Percentiles rank a stretch among this genome's conserved stretches.
phyloP scores from a whole-genome alignment of 2,113 vertebrate species.

The Poicephalus meyeri region DNA sequence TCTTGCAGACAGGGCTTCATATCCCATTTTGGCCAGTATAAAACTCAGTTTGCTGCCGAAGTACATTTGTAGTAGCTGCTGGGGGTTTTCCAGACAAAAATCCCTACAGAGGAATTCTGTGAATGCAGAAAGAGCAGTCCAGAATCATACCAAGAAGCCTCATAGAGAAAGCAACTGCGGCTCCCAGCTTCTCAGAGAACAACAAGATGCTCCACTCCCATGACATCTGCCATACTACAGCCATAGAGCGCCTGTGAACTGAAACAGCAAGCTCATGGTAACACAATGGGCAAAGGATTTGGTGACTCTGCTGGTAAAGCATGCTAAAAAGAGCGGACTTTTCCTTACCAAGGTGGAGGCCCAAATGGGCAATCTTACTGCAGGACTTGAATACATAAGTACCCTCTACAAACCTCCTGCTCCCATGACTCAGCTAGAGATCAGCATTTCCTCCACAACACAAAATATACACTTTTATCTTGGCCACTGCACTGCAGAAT shows the following conservation, averaged over 20 bases:
- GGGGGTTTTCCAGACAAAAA: neutral
- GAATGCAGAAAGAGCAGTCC: neutral
- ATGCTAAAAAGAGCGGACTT: neutral
- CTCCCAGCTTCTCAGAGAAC: neutral
- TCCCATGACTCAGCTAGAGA: neutral
- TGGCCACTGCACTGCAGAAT: neutral
- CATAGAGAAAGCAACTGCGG: neutral
- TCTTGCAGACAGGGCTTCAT: neutral
- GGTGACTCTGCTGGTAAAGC: neutral
- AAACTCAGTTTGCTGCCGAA: neutral
- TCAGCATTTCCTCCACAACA: neutral
- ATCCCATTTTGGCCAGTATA: neutral
- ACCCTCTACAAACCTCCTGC: accelerated
- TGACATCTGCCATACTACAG: neutral
- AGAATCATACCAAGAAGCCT: neutral
- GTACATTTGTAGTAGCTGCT: neutral
- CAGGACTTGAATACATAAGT: neutral
- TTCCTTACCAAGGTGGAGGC: neutral
- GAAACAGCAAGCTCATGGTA: neutral
- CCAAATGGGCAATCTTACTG: neutral
- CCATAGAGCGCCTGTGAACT: neutral
- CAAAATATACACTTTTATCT: neutral
- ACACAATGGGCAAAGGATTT: neutral
- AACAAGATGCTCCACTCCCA: neutral
- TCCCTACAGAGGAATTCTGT: neutral